phyloP scores from a whole-genome alignment of 2,113 vertebrate species.

The Otus sunia region DNA sequence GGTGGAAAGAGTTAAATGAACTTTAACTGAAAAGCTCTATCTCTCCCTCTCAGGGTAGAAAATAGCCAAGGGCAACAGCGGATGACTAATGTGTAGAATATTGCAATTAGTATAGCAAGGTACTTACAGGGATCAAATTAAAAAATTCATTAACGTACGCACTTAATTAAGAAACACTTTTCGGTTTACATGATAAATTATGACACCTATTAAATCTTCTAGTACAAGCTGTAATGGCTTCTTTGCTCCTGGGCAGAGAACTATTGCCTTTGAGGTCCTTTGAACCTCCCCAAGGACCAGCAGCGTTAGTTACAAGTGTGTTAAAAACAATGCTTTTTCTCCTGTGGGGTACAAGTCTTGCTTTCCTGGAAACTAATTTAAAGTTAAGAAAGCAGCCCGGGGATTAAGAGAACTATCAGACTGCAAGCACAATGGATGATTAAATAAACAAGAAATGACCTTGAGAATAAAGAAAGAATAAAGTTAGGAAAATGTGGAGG shows the following conservation, averaged over 20 bases:
- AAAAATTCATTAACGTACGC: constrained; percentile 99
- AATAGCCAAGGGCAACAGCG: constrained; percentile 99
- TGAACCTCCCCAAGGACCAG: constrained; percentile 82
- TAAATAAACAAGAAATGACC: constrained; percentile 60
- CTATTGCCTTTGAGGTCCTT: constrained; percentile 86
- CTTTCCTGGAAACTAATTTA: constrained; percentile 56
- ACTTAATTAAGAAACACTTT: constrained; percentile 99
- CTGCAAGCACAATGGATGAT: neutral
- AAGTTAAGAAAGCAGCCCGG: constrained; percentile 47
- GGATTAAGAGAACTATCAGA: neutral
- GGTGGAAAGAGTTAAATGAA: constrained; percentile 92
- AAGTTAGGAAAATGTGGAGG: neutral
- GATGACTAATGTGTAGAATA: constrained; percentile 99
- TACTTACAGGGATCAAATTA: constrained; percentile 99
- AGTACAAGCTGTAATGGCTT: constrained; percentile 92
- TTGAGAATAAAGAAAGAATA: constrained; percentile 33
- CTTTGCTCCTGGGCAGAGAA: constrained; percentile 89
- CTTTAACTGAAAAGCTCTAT: constrained; percentile 85
- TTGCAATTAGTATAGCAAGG: constrained; percentile 99
- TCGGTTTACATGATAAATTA: constrained; percentile 99
- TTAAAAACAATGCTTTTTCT: constrained; percentile 72
- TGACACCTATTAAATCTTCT: constrained; percentile 99
- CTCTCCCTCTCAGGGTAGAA: constrained; percentile 87
- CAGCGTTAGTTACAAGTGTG: constrained; percentile 75
- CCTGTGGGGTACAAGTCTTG: constrained; percentile 10